phyloP scores from a whole-genome alignment of 2,797 vertebrate genomes.

The Enteromius argenteus region DNA sequence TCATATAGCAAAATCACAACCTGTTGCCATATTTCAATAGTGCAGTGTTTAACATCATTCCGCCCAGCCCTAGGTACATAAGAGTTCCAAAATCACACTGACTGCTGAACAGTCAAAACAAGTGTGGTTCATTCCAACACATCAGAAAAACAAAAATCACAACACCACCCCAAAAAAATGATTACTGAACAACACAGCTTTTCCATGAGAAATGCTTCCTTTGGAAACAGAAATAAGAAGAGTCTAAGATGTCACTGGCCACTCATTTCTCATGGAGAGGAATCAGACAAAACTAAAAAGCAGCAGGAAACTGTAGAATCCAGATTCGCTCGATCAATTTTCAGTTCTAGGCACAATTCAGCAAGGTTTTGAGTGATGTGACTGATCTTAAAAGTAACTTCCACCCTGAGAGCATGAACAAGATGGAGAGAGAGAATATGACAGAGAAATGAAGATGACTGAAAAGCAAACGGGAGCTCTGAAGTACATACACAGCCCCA shows the following conservation, averaged over 20 bases:
- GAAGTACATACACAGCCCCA: constrained; percentile 95
- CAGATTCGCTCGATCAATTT: constrained; percentile 32
- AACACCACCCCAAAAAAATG: constrained; percentile 51
- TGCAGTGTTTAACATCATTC: neutral
- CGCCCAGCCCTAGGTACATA: constrained; percentile 11
- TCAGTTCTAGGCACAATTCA: constrained; percentile 19
- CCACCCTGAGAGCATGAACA: constrained; percentile 48
- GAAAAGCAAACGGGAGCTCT: constrained; percentile 59
- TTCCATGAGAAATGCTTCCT: constrained; percentile 47
- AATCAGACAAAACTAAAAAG: constrained; percentile 46
- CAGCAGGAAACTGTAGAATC: constrained; percentile 51
- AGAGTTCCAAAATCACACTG: constrained; percentile 25
- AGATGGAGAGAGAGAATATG: constrained; percentile 45
- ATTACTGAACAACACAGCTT: constrained; percentile 52
- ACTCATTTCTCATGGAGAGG: constrained; percentile 52
- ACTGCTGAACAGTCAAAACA: constrained; percentile 26
- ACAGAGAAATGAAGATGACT: constrained; percentile 38
- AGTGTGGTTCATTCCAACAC: constrained; percentile 31
- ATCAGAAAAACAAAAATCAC: constrained; percentile 27
- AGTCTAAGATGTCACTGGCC: constrained; percentile 35
- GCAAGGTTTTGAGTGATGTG: constrained; percentile 26
- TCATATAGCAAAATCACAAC: neutral
- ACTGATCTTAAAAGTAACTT: constrained; percentile 37
- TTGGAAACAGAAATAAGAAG: constrained; percentile 25
- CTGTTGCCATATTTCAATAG: neutral